Conservation (phyloP, 2,113 vertebrate genomes). For the Rhipidura dahli region DNA sequence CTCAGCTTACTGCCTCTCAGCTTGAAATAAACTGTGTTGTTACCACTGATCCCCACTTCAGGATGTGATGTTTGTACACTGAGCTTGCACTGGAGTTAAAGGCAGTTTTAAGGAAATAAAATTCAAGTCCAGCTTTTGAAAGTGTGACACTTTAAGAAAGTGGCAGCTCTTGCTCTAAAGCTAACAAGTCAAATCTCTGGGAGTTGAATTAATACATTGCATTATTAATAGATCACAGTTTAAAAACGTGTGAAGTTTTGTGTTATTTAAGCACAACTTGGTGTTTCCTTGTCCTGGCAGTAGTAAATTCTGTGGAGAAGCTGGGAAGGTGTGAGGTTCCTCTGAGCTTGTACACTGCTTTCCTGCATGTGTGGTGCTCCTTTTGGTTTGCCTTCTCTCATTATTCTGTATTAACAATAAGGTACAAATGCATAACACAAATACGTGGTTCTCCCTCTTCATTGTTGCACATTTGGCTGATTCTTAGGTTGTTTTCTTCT, state of each 20-base stretch:
- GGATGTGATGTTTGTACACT: neutral
- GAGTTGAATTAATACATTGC: neutral
- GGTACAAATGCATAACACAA: neutral
- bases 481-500: neutral
- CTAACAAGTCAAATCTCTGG: neutral
- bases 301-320: neutral
- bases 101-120: neutral
- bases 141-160: fast-evolving
- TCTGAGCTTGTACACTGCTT: neutral
- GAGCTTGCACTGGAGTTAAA: neutral
- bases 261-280: neutral
- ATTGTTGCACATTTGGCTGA: neutral
- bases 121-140: neutral
- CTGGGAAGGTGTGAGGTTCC: neutral
- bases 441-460: fast-evolving
- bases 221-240: neutral
- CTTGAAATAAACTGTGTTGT: neutral
- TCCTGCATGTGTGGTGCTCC: neutral
- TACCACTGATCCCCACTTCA: neutral
- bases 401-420: neutral
- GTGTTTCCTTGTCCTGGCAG: neutral
- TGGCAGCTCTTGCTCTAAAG: neutral
- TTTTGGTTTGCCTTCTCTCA: neutral
- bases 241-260: neutral
- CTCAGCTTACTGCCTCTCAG: neutral